Evolutionary conservation across 1,140 invertebrate species (phyloP).

Genomic region (Oncopodura yosiiana): DNA sequence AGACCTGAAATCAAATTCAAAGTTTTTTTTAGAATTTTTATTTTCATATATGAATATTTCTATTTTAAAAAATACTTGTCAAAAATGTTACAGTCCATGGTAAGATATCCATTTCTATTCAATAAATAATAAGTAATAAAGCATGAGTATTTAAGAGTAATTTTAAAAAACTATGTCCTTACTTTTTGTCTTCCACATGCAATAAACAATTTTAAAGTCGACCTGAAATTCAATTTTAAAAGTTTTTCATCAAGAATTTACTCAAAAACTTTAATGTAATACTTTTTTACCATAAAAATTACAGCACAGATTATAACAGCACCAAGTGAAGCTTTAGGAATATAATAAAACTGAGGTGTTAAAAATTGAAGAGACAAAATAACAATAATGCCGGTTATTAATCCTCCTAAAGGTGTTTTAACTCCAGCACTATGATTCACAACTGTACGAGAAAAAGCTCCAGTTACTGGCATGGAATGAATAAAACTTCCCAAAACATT

Average conservation of each 20-base stretch:
- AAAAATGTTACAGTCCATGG: too few relatives aligned
- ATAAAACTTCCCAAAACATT: conserved; percentile 85
- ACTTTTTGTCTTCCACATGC: conserved; percentile 34
- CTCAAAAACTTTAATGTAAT: too few relatives aligned
- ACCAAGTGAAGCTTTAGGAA: conserved; percentile 72
- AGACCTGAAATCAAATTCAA: too few relatives aligned
- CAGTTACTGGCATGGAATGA: conserved; percentile 83
- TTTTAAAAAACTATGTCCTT: too few relatives aligned
- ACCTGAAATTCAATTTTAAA: too few relatives aligned
- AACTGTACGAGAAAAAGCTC: conserved; percentile 79
- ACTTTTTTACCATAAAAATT: conserved; percentile 44
- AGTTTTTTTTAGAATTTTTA: too few relatives aligned
- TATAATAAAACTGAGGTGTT: conserved; percentile 77
- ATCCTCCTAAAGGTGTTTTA: conserved; percentile 67
- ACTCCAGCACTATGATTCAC: conserved; percentile 90
- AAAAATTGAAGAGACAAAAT: conserved; percentile 64
- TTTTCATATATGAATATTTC: too few relatives aligned
- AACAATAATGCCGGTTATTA: conserved; percentile 71
- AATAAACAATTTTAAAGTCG: conserved; percentile 37
- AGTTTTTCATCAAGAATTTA: too few relatives aligned
- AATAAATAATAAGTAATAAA: too few relatives aligned
- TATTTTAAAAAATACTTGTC: too few relatives aligned
- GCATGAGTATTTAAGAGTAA: too few relatives aligned
- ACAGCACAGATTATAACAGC: conserved; percentile 45
- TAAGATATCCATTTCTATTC: too few relatives aligned